phyloP scores from a whole-genome alignment of 2,888 invertebrate species.

The Drosophila engyochracea region DNA sequence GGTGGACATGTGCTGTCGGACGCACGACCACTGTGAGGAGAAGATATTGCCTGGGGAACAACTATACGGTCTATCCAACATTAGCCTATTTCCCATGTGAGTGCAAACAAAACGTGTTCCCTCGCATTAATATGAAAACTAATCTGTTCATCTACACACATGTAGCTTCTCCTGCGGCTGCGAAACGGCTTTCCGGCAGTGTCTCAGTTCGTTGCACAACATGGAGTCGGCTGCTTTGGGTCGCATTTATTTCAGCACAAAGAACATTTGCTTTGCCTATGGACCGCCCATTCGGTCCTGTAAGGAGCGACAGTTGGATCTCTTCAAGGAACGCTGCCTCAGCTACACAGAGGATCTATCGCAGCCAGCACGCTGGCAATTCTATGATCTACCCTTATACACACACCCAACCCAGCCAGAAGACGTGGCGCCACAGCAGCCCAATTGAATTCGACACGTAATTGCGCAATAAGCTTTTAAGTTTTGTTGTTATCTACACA shows the following conservation, averaged over 20 bases:
- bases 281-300: constrained; percentile 74
- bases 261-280: constrained; percentile 68
- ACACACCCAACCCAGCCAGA: constrained; percentile 58
- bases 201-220: constrained; percentile 65
- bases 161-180: constrained; percentile 76
- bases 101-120: constrained; percentile 5
- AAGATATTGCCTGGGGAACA: constrained; percentile 69
- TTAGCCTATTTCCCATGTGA: constrained; percentile 69
- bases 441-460: constrained; percentile 8
- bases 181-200: constrained; percentile 72
- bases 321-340: constrained; percentile 68
- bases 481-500: background rate
- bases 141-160: background rate
- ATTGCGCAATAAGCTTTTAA: constrained; percentile 41
- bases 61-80: constrained; percentile 50
- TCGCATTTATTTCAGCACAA: constrained; percentile 69
- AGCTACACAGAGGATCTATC: constrained; percentile 65
- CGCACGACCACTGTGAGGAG: constrained; percentile 88
- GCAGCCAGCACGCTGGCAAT: constrained; percentile 67
- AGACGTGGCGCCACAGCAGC: background rate
- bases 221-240: constrained; percentile 70
- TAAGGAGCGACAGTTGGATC: constrained; percentile 54
- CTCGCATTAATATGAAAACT: background rate
- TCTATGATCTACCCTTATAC: constrained; percentile 79
- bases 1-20: constrained; percentile 93